Conservation (phyloP, 1,140 invertebrate genomes). For the Trissolcus basalis region DNA sequence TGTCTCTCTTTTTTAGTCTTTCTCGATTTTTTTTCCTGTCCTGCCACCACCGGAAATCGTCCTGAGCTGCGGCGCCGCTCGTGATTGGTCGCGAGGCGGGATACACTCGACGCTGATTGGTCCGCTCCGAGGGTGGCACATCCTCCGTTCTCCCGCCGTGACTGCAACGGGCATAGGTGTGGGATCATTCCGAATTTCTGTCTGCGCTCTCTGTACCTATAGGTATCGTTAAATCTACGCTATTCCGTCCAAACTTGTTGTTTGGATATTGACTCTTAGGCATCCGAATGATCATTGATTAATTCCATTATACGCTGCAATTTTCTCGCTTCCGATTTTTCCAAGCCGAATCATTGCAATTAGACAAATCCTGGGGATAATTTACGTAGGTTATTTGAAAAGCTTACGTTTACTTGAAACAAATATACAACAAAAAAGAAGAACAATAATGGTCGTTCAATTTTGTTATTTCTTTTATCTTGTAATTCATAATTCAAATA, state of each 20-base stretch:
- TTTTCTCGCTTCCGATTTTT: not conserved
- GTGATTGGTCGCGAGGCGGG: constrained; percentile 64
- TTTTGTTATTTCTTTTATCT: too few species aligned
- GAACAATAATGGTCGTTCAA: too few species aligned
- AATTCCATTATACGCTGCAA: constrained; percentile 12
- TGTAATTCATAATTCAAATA: too few species aligned
- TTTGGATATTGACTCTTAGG: constrained; percentile 25
- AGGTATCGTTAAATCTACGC: constrained; percentile 11
- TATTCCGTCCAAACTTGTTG: constrained; percentile 3
- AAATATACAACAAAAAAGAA: too few species aligned
- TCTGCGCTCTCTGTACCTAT: not conserved
- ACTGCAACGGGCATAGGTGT: constrained; percentile 9
- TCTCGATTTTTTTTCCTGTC: constrained; percentile 21
- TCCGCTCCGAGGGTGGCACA: constrained; percentile 63
- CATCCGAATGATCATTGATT: constrained; percentile 13
- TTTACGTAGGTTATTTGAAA: not conserved
- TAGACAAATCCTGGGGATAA: not conserved
- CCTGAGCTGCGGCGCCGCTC: constrained; percentile 18
- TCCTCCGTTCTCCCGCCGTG: constrained; percentile 60
- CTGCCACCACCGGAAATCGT: constrained; percentile 47
- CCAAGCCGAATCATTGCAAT: not conserved
- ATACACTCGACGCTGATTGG: constrained; percentile 61
- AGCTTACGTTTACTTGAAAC: too few species aligned
- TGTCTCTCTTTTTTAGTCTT: constrained; percentile 40
- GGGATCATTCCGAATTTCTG: constrained; percentile 29